Percentiles rank a stretch among this genome's conserved stretches.
These are phyloP conservation scores for Liparis tanakae DNA, from an alignment of 2,797 vertebrate genomes.

Conservation along the genomic window DNA sequence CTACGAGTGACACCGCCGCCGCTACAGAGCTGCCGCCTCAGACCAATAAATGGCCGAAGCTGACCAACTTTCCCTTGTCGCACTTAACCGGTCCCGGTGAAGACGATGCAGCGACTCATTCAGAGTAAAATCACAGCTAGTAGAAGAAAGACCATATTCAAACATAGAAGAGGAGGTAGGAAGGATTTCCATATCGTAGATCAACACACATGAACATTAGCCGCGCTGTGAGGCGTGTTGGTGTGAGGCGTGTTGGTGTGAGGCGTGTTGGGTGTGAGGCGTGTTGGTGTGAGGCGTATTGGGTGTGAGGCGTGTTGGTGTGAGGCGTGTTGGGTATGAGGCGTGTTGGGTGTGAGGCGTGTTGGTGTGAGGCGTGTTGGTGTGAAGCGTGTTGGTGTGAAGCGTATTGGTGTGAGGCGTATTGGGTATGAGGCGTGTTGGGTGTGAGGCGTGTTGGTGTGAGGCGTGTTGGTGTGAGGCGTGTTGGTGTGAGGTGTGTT, in stretches of 20 bases:
- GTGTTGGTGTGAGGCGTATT: not conserved
- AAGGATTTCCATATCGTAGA: conserved; percentile 9
- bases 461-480: not conserved
- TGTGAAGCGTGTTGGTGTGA: not conserved
- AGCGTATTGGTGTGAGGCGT: not conserved
- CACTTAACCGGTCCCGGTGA: conserved; percentile 33
- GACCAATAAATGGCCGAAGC: conserved; percentile 54
- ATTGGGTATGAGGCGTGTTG: not conserved
- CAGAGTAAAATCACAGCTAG: conserved; percentile 30
- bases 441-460: too few species aligned
- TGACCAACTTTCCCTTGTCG: conserved; percentile 59
- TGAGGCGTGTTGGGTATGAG: not conserved
- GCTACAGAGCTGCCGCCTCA: conserved; percentile 60
- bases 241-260: too few species aligned
- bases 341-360: too few species aligned
- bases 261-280: not conserved
- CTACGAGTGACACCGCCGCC: conserved; percentile 47
- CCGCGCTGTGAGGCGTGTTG: not conserved
- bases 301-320: too few species aligned
- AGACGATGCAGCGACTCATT: conserved; percentile 30
- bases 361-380: not conserved
- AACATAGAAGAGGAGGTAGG: conserved; percentile 2
- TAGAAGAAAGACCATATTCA: conserved; percentile 2
- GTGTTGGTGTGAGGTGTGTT: not conserved
- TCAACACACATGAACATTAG: not conserved